Base-by-base conservation (phyloP, 1,140 invertebrate species). In the Drosophila grimshawi region DNA sequence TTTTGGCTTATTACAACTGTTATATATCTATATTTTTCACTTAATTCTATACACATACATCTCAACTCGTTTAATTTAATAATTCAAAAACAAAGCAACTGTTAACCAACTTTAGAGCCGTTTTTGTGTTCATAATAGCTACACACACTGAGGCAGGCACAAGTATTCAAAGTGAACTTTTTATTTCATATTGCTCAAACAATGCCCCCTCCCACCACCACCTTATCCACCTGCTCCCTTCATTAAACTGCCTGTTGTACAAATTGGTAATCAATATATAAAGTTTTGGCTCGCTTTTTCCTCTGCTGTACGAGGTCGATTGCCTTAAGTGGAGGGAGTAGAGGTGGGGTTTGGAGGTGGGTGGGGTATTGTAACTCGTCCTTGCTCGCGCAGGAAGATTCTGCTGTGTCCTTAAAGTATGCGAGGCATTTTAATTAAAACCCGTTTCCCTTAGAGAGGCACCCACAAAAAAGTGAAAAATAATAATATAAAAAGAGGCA, bases 351-450 rank as follows among this genome's bases (percentile, higher is more conserved):
- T 27, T n/a, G 51, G 32, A 19, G 51, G 11, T 35, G 51, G 19
- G 19, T 19, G 19, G 19, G 19, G 19, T 19, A 19, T 1, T 19
- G 19, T 19, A 19, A 19, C 19, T 19, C 1, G 19, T 19, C 19
- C 19, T 19, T 19, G 19, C 41, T 53, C 27, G 19, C 7, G 41
- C 59, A 63, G 7, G 53, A 35, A 39, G 29, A 27, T 39, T 27
- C 39, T 27, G 32, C 48, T 27, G 32, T 27, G 11, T 6, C 80
- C 83, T 83, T 75, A 80, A 86, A 86, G 80, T 80, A 89, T 86
- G 66, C 80, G 73, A 71, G 59, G 80, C 62, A 86, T 88, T 86
- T 88, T 88, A 86, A 86, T 86, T 86, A 83, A 86, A 86, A 88
- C 65, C 75, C 68, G 71, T 80, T 76, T 79, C 61, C 62, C 56